These are phyloP conservation scores for Stenchaetothrips biformis DNA, from an alignment of 2,888 invertebrate species.

Conservation along the genomic window DNA sequence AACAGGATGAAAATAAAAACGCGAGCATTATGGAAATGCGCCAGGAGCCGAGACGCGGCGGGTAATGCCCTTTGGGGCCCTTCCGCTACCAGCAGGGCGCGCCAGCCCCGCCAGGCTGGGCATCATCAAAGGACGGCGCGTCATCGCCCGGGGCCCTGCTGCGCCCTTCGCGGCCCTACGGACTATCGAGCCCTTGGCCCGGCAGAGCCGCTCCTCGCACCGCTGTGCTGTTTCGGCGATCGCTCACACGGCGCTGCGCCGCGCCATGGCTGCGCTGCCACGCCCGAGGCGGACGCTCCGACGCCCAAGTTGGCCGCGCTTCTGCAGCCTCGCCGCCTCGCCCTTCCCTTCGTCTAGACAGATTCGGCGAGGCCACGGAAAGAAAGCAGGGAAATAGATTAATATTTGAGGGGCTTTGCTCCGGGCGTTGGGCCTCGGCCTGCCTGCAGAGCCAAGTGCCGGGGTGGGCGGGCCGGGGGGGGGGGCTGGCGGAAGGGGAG, in stretches of 20 bases:
- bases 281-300: no score
- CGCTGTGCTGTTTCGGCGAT: no score
- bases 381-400: constrained; percentile 11
- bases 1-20: constrained; percentile 12
- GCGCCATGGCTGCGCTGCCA: no score
- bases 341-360: constrained; percentile 2
- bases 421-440: neutral
- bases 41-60: neutral
- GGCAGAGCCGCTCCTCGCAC: no score
- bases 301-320: neutral
- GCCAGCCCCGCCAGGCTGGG: neutral
- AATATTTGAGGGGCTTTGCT: constrained; percentile 23
- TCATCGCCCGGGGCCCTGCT: neutral
- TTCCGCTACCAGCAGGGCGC: neutral
- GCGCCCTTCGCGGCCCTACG: neutral
- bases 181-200: no score
- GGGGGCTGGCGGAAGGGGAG: no score
- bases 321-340: neutral
- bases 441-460: neutral
- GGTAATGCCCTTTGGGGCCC: neutral
- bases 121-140: neutral
- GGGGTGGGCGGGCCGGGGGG: neutral
- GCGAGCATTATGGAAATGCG: neutral
- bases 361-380: constrained; percentile 17
- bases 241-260: no score